Conservation (phyloP, 1,140 invertebrate species). For the Pemphigus obesinymphae region DNA sequence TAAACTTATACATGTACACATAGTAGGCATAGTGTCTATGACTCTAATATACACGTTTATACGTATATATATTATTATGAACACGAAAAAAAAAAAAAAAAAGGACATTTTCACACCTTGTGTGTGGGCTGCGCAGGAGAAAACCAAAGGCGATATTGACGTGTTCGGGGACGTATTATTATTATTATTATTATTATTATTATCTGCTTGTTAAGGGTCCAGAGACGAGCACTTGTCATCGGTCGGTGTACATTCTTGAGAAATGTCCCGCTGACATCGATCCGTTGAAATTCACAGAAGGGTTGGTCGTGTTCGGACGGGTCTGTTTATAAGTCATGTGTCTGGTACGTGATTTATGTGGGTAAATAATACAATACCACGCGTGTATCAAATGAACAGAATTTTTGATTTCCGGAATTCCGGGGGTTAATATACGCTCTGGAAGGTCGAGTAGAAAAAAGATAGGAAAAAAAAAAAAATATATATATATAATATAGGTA, state of each 20-base stretch:
- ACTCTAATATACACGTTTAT: neutral
- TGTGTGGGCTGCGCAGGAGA: slow-evolving; percentile 5
- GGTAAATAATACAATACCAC: too few relatives aligned
- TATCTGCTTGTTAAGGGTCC: neutral
- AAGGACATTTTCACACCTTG: neutral
- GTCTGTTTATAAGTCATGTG: neutral
- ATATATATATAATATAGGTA: too few relatives aligned
- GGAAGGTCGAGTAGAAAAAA: neutral
- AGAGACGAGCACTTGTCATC: neutral
- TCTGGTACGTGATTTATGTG: neutral
- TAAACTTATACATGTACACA: neutral
- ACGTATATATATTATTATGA: too few relatives aligned
- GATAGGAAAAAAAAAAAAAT: neutral
- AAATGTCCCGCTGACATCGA: neutral
- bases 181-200: neutral
- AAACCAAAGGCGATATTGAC: neutral
- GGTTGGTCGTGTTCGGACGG: slow-evolving; percentile 6
- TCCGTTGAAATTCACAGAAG: neutral
- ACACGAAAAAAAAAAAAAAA: neutral
- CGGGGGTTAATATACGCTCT: neutral
- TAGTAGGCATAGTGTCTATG: neutral
- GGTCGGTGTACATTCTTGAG: neutral
- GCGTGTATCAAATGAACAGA: neutral
- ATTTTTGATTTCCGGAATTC: slow-evolving; percentile 29
- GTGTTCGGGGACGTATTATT: too few relatives aligned